These are phyloP conservation scores for Ceratina australensis DNA, from an alignment of 1,140 invertebrate species.

Conservation along the genomic window DNA sequence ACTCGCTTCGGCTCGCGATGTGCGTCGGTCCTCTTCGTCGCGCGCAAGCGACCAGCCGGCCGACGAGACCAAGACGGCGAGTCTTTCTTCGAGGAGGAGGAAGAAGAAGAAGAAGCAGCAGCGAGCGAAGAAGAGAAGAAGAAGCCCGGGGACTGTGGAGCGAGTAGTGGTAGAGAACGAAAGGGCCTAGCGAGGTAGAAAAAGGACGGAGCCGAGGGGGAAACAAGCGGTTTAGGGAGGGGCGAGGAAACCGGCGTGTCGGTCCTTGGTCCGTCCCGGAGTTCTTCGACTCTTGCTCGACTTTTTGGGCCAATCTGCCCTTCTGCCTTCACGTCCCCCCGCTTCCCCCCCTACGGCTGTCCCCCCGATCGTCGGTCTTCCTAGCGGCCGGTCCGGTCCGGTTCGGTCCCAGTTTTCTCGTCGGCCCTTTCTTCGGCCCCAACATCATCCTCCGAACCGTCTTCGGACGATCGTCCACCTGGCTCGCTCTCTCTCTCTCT, in stretches of 20 bases:
- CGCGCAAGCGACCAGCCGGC: slow-evolving; percentile 23
- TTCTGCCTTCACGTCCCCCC: slow-evolving; percentile 41
- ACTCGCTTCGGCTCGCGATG: not conserved
- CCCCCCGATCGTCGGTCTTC: slow-evolving; percentile 18
- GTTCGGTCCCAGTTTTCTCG: slow-evolving; percentile 28
- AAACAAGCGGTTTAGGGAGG: slow-evolving; percentile 63
- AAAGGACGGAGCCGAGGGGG: slow-evolving; percentile 41
- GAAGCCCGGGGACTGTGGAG: not conserved
- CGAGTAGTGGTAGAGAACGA: slow-evolving; percentile 33
- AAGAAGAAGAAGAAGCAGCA: not conserved
- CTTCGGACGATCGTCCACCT: slow-evolving; percentile 65
- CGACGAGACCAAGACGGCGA: slow-evolving; percentile 22
- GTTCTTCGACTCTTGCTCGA: slow-evolving; percentile 63
- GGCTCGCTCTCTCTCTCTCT: slow-evolving; percentile 13
- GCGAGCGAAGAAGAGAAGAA: not conserved
- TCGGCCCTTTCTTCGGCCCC: slow-evolving; percentile 40
- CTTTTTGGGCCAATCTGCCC: slow-evolving; percentile 63
- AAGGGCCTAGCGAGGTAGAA: slow-evolving; percentile 23
- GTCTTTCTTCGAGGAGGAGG: slow-evolving; percentile 1
- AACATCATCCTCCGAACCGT: slow-evolving; percentile 40
- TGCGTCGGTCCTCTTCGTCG: slow-evolving; percentile 57
- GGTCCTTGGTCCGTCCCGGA: slow-evolving; percentile 58
- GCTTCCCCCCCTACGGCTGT: slow-evolving; percentile 17
- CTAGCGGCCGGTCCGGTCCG: slow-evolving; percentile 29
- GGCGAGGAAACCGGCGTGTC: slow-evolving; percentile 62